Conservation (phyloP, 37 sponge, comb jelly and placozoan species). For the Eunapius fragilis region DNA sequence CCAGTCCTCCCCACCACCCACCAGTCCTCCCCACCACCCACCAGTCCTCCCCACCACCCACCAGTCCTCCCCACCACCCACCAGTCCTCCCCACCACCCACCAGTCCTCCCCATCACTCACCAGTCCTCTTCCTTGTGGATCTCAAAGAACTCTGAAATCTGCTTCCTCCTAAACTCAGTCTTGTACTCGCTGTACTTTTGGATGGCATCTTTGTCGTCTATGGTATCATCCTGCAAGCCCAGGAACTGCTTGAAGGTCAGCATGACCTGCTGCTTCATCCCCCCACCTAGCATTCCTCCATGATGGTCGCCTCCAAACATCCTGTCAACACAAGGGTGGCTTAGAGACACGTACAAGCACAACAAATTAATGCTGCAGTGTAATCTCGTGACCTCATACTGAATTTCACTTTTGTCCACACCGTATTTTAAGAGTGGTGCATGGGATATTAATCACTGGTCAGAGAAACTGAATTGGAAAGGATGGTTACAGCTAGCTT, state of each 20-base stretch:
- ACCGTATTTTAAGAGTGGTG: too few relatives aligned
- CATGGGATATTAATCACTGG: too few relatives aligned
- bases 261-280: constrained; percentile 52
- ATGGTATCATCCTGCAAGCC: constrained; percentile 80
- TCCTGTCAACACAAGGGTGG: not conserved
- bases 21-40: too few relatives aligned
- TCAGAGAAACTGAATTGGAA: too few relatives aligned
- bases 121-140: constrained; percentile 99
- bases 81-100: too few relatives aligned
- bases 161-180: constrained; percentile 80
- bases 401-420: too few relatives aligned
- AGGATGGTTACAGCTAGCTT: not conserved
- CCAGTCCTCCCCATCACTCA: constrained; percentile 18
- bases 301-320: not conserved
- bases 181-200: constrained; percentile 91
- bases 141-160: constrained; percentile 87
- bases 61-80: too few relatives aligned
- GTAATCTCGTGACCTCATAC: too few relatives aligned
- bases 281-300: not conserved
- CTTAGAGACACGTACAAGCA: too few relatives aligned
- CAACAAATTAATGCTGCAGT: too few relatives aligned
- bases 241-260: constrained; percentile 92
- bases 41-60: too few relatives aligned
- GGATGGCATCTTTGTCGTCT: constrained; percentile 85
- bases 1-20: too few relatives aligned